Percentiles rank a stretch among this genome's conserved stretches.
phyloP scores from a whole-genome alignment of 2,888 invertebrate species.

The Barypeithes pellucidus region DNA sequence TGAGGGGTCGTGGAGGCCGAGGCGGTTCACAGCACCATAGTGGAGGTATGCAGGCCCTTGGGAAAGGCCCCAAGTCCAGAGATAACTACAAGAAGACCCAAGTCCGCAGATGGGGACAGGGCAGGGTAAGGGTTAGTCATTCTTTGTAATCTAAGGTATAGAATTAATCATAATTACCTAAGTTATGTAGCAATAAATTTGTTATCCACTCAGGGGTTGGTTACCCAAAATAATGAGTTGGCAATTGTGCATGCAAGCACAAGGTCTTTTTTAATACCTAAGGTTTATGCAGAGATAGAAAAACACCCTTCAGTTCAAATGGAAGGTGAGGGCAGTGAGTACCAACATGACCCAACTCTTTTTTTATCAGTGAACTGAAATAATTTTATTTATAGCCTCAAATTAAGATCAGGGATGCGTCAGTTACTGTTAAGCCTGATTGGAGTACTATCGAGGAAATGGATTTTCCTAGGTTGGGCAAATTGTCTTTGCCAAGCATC shows the following conservation, averaged over 20 bases:
- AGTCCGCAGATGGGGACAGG: slow-evolving; percentile 91
- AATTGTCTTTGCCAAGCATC: slow-evolving; percentile 92
- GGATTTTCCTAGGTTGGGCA: slow-evolving; percentile 96
- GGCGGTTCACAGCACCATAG: slow-evolving; percentile 76
- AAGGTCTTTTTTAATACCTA: no score
- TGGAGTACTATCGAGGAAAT: slow-evolving; percentile 99
- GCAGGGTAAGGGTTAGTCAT: slow-evolving; percentile 71
- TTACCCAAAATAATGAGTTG: no score
- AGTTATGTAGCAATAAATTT: no score
- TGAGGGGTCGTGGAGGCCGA: slow-evolving; percentile 78
- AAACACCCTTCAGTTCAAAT: no score
- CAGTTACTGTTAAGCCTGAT: slow-evolving; percentile 95
- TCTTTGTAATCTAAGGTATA: background rate
- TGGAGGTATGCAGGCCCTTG: slow-evolving; percentile 86
- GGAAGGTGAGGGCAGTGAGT: no score
- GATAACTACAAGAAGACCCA: slow-evolving; percentile 82
- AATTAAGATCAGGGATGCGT: slow-evolving; percentile 96
- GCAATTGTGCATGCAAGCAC: no score
- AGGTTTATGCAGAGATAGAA: no score
- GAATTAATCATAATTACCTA: no score
- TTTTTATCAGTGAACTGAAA: no score
- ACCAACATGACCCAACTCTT: no score
- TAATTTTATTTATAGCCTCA: slow-evolving; percentile 74
- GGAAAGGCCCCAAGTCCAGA: slow-evolving; percentile 86
- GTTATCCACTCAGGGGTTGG: no score